Evolutionary conservation across 2,888 invertebrate species (phyloP).

Genomic region (Parasteatoda lunata): DNA sequence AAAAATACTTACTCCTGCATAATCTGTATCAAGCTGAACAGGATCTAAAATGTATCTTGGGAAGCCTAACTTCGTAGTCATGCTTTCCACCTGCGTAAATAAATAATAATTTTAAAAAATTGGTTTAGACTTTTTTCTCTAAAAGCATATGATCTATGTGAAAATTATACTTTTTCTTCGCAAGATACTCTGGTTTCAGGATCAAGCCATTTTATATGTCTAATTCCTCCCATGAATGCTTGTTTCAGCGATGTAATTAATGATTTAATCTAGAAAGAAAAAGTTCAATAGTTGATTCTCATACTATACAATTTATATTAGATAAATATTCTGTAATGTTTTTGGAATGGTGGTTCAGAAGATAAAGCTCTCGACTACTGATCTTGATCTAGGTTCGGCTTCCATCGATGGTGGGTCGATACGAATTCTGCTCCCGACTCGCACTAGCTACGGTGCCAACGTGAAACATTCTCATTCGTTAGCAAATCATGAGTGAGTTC

Average conservation of each 20-base stretch:
- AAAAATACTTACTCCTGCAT: slow-evolving; percentile 81
- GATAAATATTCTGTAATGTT: too few relatives aligned
- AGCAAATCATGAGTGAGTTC: too few relatives aligned
- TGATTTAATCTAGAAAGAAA: slow-evolving; percentile 45
- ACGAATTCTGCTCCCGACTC: too few relatives aligned
- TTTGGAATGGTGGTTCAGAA: too few relatives aligned
- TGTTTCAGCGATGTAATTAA: slow-evolving; percentile 58
- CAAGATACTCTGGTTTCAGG: slow-evolving; percentile 50
- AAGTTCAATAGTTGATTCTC: neutral
- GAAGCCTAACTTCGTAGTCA: slow-evolving; percentile 69
- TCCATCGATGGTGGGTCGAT: too few relatives aligned
- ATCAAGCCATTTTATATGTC: slow-evolving; percentile 61
- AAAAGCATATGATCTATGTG: neutral
- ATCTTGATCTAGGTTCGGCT: too few relatives aligned
- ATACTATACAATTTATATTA: neutral
- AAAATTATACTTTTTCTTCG: slow-evolving; percentile 62
- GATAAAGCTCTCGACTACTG: too few relatives aligned
- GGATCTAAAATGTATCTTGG: slow-evolving; percentile 82
- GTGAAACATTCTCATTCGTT: too few relatives aligned
- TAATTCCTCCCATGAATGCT: slow-evolving; percentile 51
- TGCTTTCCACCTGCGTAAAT: slow-evolving; percentile 63
- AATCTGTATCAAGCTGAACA: slow-evolving; percentile 83
- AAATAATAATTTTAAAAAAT: neutral
- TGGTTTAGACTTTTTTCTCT: neutral
- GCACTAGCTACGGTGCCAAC: too few relatives aligned